Percentiles rank a stretch among this genome's conserved stretches.
Conservation (phyloP, 2,888 invertebrate species). For the Acanthosepion pharaonis region DNA sequence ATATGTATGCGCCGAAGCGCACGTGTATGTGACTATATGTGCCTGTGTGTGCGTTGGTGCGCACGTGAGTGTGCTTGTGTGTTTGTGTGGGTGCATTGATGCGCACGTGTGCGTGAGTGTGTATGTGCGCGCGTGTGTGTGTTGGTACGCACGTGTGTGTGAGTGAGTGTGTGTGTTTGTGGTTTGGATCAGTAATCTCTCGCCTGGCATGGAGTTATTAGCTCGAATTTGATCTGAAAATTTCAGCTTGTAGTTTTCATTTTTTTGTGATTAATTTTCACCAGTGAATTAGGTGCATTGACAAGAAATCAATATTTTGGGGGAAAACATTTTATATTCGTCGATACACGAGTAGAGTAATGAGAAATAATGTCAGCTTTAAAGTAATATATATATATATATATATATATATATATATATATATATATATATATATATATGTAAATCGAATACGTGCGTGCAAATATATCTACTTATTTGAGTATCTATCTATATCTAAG, state of each 20-base stretch:
- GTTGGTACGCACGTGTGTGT: neutral
- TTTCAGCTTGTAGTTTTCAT: too few species aligned
- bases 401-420: conserved; percentile 35
- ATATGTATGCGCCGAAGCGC: too few species aligned
- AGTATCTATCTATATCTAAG: neutral
- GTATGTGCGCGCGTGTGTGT: neutral
- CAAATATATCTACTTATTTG: neutral
- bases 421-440: conserved; percentile 35
- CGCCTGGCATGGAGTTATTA: too few species aligned
- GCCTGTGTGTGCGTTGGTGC: neutral
- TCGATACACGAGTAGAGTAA: too few species aligned
- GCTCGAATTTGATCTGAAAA: too few species aligned
- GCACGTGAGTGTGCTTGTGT: neutral
- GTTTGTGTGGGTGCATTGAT: neutral
- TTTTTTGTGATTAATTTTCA: too few species aligned
- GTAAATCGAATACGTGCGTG: neutral
- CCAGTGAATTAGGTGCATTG: too few species aligned
- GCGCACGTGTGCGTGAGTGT: too few species aligned
- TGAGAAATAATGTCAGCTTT: too few species aligned
- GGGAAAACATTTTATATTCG: too few species aligned
- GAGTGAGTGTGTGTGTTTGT: neutral
- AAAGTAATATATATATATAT: conserved; percentile 3
- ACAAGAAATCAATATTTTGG: too few species aligned
- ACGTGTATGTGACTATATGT: neutral
- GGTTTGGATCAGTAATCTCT: too few species aligned